Evolutionary conservation across 2,888 invertebrate species (phyloP).

Genomic region (Drosophila prolongata): DNA sequence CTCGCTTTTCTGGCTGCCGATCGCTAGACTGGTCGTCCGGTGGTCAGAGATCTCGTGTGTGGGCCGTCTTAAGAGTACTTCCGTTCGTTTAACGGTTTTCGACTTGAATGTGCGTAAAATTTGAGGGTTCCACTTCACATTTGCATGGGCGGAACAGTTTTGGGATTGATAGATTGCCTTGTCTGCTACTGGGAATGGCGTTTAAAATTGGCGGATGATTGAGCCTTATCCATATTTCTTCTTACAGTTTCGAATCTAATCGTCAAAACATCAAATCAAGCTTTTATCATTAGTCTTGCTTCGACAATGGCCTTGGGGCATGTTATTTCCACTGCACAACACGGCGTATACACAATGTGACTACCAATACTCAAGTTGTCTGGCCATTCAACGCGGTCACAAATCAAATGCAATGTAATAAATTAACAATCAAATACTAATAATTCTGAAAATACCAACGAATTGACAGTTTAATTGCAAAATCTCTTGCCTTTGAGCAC

Average conservation of each 20-base stretch:
- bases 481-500: constrained; percentile 5
- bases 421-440: constrained; percentile 76
- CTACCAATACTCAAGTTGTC: constrained; percentile 12
- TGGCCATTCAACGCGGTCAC: constrained; percentile 43
- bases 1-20: constrained; percentile 41
- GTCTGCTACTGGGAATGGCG: constrained; percentile 1
- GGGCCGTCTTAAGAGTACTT: constrained; percentile 71
- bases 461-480: constrained; percentile 73
- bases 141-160: constrained; percentile 24
- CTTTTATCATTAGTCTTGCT: constrained; percentile 9
- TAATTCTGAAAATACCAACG: constrained; percentile 59
- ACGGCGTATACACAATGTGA: constrained; percentile 38
- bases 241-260: neutral
- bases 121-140: constrained; percentile 24
- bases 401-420: constrained; percentile 55
- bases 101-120: constrained; percentile 56
- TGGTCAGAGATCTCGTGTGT: constrained; percentile 54
- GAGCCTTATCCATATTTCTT: neutral
- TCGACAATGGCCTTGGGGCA: constrained; percentile 49
- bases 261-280: neutral
- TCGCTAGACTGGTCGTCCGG: constrained; percentile 18
- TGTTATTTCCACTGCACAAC: constrained; percentile 22
- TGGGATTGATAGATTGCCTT: constrained; percentile 16
- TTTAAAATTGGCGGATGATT: neutral
- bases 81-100: constrained; percentile 67